Conservation (phyloP, 2,888 invertebrate genomes). For the Deilephila porcellus region DNA sequence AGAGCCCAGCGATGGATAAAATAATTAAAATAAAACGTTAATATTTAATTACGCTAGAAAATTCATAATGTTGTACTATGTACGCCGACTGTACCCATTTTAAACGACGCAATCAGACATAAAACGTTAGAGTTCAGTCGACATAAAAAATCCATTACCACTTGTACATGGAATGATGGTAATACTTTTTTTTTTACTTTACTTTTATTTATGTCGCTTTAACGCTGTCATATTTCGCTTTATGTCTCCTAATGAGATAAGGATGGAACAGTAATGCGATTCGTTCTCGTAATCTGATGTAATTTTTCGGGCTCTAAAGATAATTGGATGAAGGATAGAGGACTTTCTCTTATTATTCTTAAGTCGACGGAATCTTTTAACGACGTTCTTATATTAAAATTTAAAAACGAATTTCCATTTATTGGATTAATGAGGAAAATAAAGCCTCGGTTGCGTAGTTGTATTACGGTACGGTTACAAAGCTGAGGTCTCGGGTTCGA, state of each 20-base stretch:
- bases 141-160: constrained; percentile 26
- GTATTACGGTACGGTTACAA: too few relatives aligned
- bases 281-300: constrained; percentile 24
- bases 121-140: background rate
- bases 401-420: background rate
- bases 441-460: too few relatives aligned
- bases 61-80: background rate
- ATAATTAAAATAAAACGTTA: too few relatives aligned
- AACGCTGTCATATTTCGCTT: constrained; percentile 15
- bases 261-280: constrained; percentile 24
- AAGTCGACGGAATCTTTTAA: constrained; percentile 2
- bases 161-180: constrained; percentile 6
- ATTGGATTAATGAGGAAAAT: too few relatives aligned
- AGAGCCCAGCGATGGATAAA: too few relatives aligned
- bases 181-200: constrained; percentile 6
- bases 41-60: background rate
- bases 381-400: background rate
- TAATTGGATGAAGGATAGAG: constrained; percentile 25
- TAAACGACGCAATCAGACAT: background rate
- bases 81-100: background rate
- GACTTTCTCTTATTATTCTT: constrained; percentile 10
- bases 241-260: constrained; percentile 25
- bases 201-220: constrained; percentile 19
- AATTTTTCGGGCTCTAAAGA: constrained; percentile 26
- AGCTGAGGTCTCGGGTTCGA: too few relatives aligned